Evolutionary conservation across 2,888 invertebrate species (phyloP).

Genomic region (Dyspetes luteomarginatus): DNA sequence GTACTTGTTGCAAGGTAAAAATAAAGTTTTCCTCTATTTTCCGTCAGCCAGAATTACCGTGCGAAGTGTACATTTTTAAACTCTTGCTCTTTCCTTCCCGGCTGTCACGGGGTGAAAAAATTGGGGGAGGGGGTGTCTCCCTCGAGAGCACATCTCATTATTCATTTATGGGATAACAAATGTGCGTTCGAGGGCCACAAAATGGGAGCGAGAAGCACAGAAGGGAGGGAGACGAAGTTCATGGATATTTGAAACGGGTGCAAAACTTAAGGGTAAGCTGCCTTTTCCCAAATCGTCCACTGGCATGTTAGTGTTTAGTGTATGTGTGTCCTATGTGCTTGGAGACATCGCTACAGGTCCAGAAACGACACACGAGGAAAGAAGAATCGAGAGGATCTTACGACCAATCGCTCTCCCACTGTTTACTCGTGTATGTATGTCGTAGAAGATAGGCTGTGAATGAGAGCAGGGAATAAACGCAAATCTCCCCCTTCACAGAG

Average conservation of each 20-base stretch:
- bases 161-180: slow-evolving; percentile 59
- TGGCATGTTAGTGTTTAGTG: too few species aligned
- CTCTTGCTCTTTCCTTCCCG: background rate
- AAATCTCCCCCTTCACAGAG: too few species aligned
- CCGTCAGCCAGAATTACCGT: slow-evolving; percentile 37
- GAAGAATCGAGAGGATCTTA: too few species aligned
- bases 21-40: slow-evolving; percentile 19
- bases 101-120: slow-evolving; percentile 3
- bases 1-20: slow-evolving; percentile 8
- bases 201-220: slow-evolving; percentile 11
- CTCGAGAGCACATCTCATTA: slow-evolving; percentile 35
- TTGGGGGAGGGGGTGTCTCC: background rate
- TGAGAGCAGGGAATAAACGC: too few species aligned
- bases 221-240: slow-evolving; percentile 12
- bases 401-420: too few species aligned
- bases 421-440: too few species aligned
- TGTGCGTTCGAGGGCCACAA: slow-evolving; percentile 47
- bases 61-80: slow-evolving; percentile 44
- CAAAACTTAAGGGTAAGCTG: slow-evolving; percentile 39
- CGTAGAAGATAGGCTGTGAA: too few species aligned
- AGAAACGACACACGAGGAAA: too few species aligned
- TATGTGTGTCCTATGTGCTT: too few species aligned
- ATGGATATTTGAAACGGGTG: slow-evolving; percentile 60
- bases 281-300: too few species aligned
- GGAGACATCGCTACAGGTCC: too few species aligned